Base-by-base conservation (phyloP, 2,888 invertebrate species). In the Leucozona laternaria region DNA sequence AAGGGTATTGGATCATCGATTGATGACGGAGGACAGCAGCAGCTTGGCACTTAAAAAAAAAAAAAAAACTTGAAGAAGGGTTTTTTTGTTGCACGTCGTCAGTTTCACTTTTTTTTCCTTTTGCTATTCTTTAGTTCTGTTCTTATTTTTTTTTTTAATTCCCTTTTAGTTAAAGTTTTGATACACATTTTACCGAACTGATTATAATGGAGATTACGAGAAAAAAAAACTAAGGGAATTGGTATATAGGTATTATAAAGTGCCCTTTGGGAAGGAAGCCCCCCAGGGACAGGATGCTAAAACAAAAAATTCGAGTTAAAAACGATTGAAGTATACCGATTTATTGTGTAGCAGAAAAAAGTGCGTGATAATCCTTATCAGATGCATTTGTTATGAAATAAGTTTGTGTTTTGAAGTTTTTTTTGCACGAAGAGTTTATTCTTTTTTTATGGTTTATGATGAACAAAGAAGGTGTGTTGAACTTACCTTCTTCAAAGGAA, bases 261-360 rank as follows among this genome's bases (percentile, higher is more conserved):
- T 28, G 48, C 66, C 45, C 48, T 31, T 34, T 2, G 31, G 66
- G 13, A 40, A 66, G 6, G 66, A 66, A 66, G 20, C 31, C 7
- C 64, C 31, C 66, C n/a, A 66, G 66, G 66, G 66, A 66, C 66
- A 66, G 66, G 66, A 64, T 45, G 48, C 28, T 5, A 5, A 2
- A 31, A 20, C 8, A 57, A 57, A 57, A 57, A 53, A 53, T 40
- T 37, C 22, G 10, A 37, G 15, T 15, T 40, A 17, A 64, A 45
- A 45, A 13, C 79, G 76, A 79, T 84, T 84, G 79, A 84, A 76
- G 84, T 84, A 4, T 3, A 64, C 84, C 84, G 84, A 84, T 84
- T 76, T 72, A 66, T 76, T 71, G 76, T 80, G 79, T 76, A 55
- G 75, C 76, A 79, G 43, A 55, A 34, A 55, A 34, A 43, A 78